phyloP scores from a whole-genome alignment of 2,113 vertebrate species.

The Oceanites oceanicus region DNA sequence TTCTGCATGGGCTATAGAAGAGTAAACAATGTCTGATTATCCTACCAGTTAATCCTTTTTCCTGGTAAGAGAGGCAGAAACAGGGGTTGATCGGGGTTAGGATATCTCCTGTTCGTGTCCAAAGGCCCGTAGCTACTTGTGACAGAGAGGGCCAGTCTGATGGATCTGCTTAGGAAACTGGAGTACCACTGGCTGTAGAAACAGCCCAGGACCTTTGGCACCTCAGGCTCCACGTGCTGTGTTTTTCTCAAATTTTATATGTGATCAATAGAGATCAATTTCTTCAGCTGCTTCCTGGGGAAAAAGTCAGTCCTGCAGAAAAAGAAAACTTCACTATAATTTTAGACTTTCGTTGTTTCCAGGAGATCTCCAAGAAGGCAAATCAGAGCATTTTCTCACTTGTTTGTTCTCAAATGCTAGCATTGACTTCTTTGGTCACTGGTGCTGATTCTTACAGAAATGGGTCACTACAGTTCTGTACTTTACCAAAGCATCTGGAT shows the following conservation, averaged over 20 bases:
- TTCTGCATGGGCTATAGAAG: background rate
- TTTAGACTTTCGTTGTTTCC: background rate
- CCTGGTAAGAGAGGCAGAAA: background rate
- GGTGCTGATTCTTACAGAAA: background rate
- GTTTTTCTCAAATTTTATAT: background rate
- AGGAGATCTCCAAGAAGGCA: background rate
- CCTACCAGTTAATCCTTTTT: constrained; percentile 43
- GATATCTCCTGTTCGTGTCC: background rate
- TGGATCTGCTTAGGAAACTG: background rate
- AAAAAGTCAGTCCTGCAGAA: background rate
- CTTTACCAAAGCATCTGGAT: background rate
- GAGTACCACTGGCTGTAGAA: background rate
- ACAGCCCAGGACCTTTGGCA: background rate
- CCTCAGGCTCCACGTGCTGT: background rate
- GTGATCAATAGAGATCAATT: background rate
- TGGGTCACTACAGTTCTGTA: background rate
- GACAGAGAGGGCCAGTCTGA: background rate
- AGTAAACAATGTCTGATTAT: constrained; percentile 60
- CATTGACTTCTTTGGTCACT: background rate
- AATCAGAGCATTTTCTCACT: background rate
- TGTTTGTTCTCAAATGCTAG: background rate
- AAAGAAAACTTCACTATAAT: background rate
- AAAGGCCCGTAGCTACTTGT: background rate
- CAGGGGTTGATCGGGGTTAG: background rate
- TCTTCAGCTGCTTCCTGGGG: background rate